phyloP scores from a whole-genome alignment of 2,797 vertebrate genomes.

The Falco peregrinus region DNA sequence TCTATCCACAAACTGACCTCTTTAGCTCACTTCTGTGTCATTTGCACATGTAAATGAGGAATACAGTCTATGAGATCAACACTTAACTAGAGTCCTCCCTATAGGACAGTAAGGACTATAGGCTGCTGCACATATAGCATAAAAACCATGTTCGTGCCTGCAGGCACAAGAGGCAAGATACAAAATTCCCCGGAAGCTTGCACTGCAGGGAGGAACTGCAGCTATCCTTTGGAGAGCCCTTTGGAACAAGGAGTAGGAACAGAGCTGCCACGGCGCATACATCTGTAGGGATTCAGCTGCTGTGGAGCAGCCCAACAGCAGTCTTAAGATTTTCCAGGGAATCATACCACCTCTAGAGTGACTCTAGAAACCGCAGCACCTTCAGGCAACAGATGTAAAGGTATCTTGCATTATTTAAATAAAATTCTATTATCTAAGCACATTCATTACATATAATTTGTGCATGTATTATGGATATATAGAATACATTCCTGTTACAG shows the following conservation, averaged over 20 bases:
- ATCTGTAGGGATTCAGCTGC: not conserved
- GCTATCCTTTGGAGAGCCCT: not conserved
- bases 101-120: not conserved
- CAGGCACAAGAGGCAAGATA: not conserved
- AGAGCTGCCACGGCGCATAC: not conserved
- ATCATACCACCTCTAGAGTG: not conserved
- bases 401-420: not conserved
- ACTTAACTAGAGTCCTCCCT: not conserved
- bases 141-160: not conserved
- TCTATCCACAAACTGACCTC: not conserved
- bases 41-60: not conserved
- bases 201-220: not conserved
- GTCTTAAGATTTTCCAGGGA: not conserved
- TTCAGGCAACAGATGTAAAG: not conserved
- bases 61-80: not conserved
- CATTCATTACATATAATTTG: not conserved
- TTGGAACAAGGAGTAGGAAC: not conserved
- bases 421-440: not conserved
- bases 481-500: not conserved
- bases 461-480: not conserved
- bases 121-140: not conserved
- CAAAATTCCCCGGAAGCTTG: not conserved
- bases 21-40: not conserved
- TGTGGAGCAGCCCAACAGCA: not conserved
- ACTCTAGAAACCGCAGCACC: not conserved